Percentiles rank a stretch among this genome's conserved stretches.
These are phyloP conservation scores for Xiphophorus maculatus DNA, from an alignment of 2,113 vertebrate species.

Conservation along the genomic window DNA sequence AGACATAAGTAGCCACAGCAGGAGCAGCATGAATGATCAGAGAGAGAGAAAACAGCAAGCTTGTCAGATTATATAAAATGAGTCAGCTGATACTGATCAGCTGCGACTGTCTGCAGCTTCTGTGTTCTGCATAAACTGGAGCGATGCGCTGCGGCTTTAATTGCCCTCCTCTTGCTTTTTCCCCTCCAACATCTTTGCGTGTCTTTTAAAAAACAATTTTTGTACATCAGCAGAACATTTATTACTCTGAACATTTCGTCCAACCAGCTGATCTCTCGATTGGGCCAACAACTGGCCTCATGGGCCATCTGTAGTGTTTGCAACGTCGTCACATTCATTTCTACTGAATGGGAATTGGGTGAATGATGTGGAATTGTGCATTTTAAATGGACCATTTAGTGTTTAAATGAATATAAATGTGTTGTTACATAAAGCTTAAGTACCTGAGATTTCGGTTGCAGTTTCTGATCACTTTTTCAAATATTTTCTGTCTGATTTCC, in stretches of 20 bases:
- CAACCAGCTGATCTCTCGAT: neutral
- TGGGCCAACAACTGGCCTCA: neutral
- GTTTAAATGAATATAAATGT: neutral
- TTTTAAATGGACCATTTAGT: neutral
- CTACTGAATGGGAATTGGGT: neutral
- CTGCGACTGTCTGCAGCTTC: conserved; percentile 37
- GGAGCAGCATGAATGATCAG: conserved; percentile 42
- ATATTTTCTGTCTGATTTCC: too few species aligned
- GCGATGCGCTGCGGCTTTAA: conserved; percentile 18
- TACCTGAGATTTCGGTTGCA: too few species aligned
- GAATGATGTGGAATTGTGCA: neutral
- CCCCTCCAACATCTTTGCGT: neutral
- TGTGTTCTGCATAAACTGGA: conserved; percentile 30
- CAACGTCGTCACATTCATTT: neutral
- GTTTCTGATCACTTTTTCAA: too few species aligned
- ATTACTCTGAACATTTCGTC: neutral
- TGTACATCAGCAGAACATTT: neutral
- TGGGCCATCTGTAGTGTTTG: neutral
- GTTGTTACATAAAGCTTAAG: neutral
- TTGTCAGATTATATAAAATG: conserved; percentile 48
- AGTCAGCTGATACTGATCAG: conserved; percentile 61
- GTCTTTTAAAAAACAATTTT: neutral
- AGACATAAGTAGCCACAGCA: conserved; percentile 33
- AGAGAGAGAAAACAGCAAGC: conserved; percentile 27
- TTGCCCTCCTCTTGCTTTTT: neutral